Conservation (phyloP, 2,113 vertebrate genomes). For the Trichechus manatus region DNA sequence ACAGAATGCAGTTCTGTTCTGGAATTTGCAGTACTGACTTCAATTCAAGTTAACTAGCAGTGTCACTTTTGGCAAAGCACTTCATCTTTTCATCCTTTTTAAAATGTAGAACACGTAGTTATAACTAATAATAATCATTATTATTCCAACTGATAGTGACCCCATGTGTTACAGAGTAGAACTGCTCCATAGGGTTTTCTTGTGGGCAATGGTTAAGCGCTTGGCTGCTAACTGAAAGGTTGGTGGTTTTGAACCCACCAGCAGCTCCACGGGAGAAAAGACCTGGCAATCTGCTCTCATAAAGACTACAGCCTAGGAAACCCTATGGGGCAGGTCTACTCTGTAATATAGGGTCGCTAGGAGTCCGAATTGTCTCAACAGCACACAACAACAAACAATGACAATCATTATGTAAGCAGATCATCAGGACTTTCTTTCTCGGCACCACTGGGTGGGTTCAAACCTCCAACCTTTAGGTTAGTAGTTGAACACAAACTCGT, state of each 20-base stretch:
- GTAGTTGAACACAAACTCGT: too few species aligned
- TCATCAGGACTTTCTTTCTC: neutral
- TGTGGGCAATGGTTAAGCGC: too few species aligned
- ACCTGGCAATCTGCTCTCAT: neutral
- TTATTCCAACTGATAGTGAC: neutral
- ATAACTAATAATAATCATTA: neutral
- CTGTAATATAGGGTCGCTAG: too few species aligned
- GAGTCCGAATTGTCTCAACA: neutral
- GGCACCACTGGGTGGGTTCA: neutral
- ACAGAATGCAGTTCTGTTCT: neutral
- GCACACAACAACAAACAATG: neutral
- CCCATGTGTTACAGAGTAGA: neutral
- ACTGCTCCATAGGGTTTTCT: neutral
- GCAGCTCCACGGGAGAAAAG: neutral
- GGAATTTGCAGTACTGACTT: constrained; percentile 9
- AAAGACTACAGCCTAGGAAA: neutral
- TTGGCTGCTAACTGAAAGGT: neutral
- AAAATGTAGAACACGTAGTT: neutral
- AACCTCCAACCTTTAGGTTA: neutral
- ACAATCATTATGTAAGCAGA: neutral
- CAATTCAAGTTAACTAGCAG: constrained; percentile 4
- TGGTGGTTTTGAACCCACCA: neutral
- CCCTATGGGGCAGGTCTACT: neutral
- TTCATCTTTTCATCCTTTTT: constrained; percentile 22
- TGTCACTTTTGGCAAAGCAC: neutral